phyloP scores from a whole-genome alignment of 1,140 invertebrate species.

The Probaryconus sp. region DNA sequence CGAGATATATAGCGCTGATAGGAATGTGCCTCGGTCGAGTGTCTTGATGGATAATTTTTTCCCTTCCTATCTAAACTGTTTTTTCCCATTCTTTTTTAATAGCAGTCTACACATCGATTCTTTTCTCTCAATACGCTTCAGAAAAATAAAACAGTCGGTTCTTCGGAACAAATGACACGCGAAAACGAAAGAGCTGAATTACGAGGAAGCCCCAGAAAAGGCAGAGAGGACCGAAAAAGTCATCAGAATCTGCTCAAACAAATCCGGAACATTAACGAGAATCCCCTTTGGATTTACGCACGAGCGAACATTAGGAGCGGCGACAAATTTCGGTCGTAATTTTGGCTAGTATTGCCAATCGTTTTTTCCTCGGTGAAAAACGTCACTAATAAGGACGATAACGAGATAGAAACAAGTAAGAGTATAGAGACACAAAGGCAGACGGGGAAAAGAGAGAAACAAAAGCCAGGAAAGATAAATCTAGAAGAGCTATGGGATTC shows the following conservation, averaged over 20 bases:
- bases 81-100: conserved; percentile 49
- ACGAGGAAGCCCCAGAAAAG: no score
- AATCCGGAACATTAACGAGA: conserved; percentile 40
- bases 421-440: conserved; percentile 31
- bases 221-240: conserved; percentile 39
- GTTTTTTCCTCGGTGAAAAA: conserved; percentile 49
- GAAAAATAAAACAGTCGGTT: conserved; percentile 41
- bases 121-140: conserved; percentile 9
- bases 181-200: conserved; percentile 40
- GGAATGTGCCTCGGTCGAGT: conserved; percentile 49
- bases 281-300: conserved; percentile 43
- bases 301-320: conserved; percentile 33
- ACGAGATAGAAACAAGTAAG: conserved; percentile 55
- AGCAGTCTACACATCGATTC: conserved; percentile 2
- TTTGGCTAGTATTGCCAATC: conserved; percentile 33
- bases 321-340: conserved; percentile 51
- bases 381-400: conserved; percentile 66
- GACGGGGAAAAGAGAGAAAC: conserved; percentile 35
- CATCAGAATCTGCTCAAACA: conserved; percentile 46
- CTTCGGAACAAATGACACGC: neutral
- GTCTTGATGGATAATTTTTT: conserved; percentile 68
- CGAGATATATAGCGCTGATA: conserved; percentile 71
- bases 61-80: conserved; percentile 54
- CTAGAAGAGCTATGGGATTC: conserved; percentile 3
- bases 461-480: conserved; percentile 1